phyloP scores from a whole-genome alignment of 37 sponge, comb jelly and placozoan genomes.

The Oopsacas minuta region DNA sequence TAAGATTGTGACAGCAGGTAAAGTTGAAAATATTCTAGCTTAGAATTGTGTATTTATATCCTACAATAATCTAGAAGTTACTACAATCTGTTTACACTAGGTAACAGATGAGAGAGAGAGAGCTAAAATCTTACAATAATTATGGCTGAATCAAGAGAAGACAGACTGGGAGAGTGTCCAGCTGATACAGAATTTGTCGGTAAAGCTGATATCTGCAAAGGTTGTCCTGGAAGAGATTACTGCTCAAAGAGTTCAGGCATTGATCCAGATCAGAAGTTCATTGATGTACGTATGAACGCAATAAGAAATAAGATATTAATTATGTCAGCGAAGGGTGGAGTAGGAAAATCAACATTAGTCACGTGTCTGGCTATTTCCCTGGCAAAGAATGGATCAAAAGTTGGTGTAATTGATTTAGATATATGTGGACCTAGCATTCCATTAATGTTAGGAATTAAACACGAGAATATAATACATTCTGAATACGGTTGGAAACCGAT shows the following conservation, averaged over 20 bases:
- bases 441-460: slow-evolving; percentile 44
- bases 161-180: background rate
- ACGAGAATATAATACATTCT: slow-evolving; percentile 41
- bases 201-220: slow-evolving; percentile 57
- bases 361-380: slow-evolving; percentile 53
- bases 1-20: too few relatives aligned
- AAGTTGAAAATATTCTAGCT: too few relatives aligned
- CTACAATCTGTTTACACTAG: too few relatives aligned
- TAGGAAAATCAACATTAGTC: slow-evolving; percentile 76
- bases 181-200: slow-evolving; percentile 29
- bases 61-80: too few relatives aligned
- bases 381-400: slow-evolving; percentile 28
- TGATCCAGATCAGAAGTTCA: slow-evolving; percentile 72
- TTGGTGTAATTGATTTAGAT: slow-evolving; percentile 74
- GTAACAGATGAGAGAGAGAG: too few relatives aligned
- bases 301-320: slow-evolving; percentile 51
- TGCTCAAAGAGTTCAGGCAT: slow-evolving; percentile 39
- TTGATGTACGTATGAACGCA: slow-evolving; percentile 83
- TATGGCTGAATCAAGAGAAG: too few relatives aligned
- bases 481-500: slow-evolving; percentile 72
- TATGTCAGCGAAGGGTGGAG: slow-evolving; percentile 86
- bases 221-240: slow-evolving; percentile 72
- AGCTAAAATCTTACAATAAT: too few relatives aligned
- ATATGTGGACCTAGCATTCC: slow-evolving; percentile 85
- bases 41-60: too few relatives aligned